Evolutionary conservation across 1,140 invertebrate species (phyloP), one percentile per base, ranked within the genome.

Genomic region (Hydropsyche tenuis): DNA sequence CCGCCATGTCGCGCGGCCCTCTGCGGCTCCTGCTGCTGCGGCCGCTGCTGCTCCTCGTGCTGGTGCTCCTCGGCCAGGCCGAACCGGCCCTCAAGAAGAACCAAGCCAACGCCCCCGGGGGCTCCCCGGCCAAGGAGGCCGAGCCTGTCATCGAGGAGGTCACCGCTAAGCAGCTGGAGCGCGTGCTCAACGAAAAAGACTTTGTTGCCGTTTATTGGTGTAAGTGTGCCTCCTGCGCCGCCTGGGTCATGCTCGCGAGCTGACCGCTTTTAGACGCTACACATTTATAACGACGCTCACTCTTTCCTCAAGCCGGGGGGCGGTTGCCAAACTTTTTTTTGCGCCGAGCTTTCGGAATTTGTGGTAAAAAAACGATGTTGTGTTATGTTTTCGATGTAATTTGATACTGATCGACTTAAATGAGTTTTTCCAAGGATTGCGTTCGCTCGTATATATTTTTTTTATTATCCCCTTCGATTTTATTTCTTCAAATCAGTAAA

Each of bases 191-290:
- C 81, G 92, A 94, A 78, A 95, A 95, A 88, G 94, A 96, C 85
- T 96, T 93, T 88, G 93, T 96, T 81, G 95, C 94, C 80, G 94
- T 96, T 80, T 96, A 93, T 86, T 96, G 95, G 93, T 96, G 95
- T 97, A 94, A 96, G 95, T 93, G 85, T n/a, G n/a, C 75, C 70
- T 66, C 72, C 73, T 23, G 27, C 64, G 46, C 30, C 14, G 42
- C 27, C 69, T 22, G 42, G 30, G 30, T 37, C 3, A 4, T 25
- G 66, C 42, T 12, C 46, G 25, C 20, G 11, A 12, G 12, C 14
- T 25, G 6, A 7, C 1, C 30, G 30, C 30, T 37, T 37, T 37
- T 37, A 37, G 30, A 37, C 30, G 9, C 30, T n/a, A n/a, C n/a
- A n/a, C n/a, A n/a, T n/a, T n/a, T n/a, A n/a, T n/a, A n/a, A n/a